These are phyloP conservation scores for Molossus alvarezi DNA, from an alignment of 2,797 vertebrate species.

Conservation along the genomic window DNA sequence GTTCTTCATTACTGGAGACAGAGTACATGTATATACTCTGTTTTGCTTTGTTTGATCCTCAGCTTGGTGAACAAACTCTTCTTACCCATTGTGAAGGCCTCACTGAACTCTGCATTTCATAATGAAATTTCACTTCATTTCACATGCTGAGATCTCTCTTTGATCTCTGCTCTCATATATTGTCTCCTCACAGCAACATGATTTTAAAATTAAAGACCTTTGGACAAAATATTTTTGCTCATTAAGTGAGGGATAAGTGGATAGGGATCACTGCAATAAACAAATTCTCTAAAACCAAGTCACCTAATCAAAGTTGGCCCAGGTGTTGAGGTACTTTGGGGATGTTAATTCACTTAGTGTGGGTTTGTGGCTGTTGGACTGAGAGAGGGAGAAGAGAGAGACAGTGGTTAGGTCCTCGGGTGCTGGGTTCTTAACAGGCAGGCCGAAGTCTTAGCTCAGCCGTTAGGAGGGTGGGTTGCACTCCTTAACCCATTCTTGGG, in stretches of 20 bases:
- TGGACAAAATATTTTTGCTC: not conserved
- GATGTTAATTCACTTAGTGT: not conserved
- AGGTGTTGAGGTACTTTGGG: not conserved
- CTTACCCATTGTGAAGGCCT: not conserved
- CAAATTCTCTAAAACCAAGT: slow-evolving; percentile 20
- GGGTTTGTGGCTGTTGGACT: not conserved
- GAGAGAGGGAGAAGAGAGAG: not conserved
- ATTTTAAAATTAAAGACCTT: slow-evolving; percentile 35
- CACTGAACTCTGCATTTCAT: not conserved
- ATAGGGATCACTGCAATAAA: not conserved
- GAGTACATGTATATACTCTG: not conserved
- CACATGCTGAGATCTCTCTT: not conserved
- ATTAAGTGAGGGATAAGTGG: not conserved
- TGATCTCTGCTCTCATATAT: not conserved
- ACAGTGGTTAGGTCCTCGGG: too few relatives aligned
- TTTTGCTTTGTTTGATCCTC: not conserved
- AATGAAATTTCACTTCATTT: not conserved
- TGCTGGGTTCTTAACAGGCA: not conserved
- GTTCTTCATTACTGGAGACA: not conserved
- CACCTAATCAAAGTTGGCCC: not conserved
- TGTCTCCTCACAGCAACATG: not conserved
- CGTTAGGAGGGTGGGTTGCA: not conserved
- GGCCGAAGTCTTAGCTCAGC: not conserved
- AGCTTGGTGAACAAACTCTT: not conserved
- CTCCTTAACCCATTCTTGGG: not conserved